Conservation (phyloP, 2,888 invertebrate genomes). For the Sphaeridia pumilis region DNA sequence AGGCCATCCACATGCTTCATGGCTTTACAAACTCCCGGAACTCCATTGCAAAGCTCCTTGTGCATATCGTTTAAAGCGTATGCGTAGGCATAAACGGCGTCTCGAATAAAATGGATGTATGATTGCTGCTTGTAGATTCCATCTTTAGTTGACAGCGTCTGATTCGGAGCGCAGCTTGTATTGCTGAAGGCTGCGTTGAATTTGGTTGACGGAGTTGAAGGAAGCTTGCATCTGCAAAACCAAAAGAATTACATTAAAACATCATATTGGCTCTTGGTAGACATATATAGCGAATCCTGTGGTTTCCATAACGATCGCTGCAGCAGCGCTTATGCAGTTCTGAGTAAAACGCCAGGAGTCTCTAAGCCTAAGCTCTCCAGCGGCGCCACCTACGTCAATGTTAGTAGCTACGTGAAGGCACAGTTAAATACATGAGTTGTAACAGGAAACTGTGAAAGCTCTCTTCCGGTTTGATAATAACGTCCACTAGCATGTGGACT, state of each 20-base stretch:
- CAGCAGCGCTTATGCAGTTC: too few species aligned
- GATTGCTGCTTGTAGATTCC: conserved; percentile 38
- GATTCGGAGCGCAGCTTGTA: not conserved
- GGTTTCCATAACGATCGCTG: too few species aligned
- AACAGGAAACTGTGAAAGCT: too few species aligned
- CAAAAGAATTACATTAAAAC: not conserved
- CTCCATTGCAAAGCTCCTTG: conserved; percentile 39
- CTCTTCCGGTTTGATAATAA: too few species aligned
- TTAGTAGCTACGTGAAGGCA: too few species aligned
- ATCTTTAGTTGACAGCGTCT: not conserved
- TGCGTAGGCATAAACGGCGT: conserved; percentile 47
- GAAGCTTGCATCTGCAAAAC: conserved; percentile 11
- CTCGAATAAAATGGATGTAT: conserved; percentile 46
- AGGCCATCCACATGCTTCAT: conserved; percentile 42
- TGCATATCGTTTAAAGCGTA: conserved; percentile 44
- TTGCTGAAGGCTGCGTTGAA: conserved; percentile 10
- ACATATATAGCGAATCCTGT: too few species aligned
- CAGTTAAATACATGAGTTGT: too few species aligned
- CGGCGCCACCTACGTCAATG: too few species aligned
- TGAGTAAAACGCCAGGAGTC: too few species aligned
- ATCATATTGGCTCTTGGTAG: too few species aligned
- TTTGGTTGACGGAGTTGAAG: conserved; percentile 3
- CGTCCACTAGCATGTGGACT: too few species aligned
- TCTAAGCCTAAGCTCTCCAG: too few species aligned
- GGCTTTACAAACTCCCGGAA: conserved; percentile 40